Percentiles rank a stretch among this genome's conserved stretches.
These are phyloP conservation scores for Pseudorhombus dupliciocellatus DNA, from an alignment of 2,113 vertebrate genomes.

Conservation along the genomic window DNA sequence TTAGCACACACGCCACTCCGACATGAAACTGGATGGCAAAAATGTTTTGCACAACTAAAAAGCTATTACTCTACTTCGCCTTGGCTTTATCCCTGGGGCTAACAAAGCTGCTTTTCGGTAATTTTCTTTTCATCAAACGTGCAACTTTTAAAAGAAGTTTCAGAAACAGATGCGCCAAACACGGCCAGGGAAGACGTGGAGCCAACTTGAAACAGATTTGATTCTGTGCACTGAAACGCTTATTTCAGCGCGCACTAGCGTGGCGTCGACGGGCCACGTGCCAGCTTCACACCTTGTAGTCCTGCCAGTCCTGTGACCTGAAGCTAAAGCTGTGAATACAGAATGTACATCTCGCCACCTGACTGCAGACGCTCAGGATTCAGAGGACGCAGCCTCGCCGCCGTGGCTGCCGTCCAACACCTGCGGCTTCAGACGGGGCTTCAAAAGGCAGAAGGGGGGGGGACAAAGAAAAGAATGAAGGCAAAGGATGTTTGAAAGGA, in stretches of 20 bases:
- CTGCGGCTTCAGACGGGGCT: conserved; percentile 49
- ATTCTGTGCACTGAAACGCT: background rate
- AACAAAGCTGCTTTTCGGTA: background rate
- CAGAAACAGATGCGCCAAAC: background rate
- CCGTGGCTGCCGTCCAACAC: conserved; percentile 42
- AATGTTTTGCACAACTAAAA: background rate
- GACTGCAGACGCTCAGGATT: conserved; percentile 47
- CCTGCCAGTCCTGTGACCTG: conserved; percentile 35
- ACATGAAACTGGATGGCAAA: background rate
- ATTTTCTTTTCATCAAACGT: background rate
- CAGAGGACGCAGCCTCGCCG: conserved; percentile 19
- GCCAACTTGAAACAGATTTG: background rate
- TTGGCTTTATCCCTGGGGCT: background rate
- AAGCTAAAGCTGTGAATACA: conserved; percentile 48
- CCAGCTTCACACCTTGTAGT: conserved; percentile 32
- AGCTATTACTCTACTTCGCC: background rate
- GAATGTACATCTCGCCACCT: conserved; percentile 41
- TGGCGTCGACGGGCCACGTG: background rate
- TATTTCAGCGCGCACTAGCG: background rate
- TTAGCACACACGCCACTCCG: too few relatives aligned
- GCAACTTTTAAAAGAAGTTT: background rate
- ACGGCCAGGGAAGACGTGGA: background rate
- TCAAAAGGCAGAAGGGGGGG: conserved; percentile 20
- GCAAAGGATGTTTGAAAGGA: conserved; percentile 29
- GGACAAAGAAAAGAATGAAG: background rate